A percentile compares a stretch with the other conserved stretches of the same genome.
phyloP scores from a whole-genome alignment of 37 sponge, comb jelly and placozoan species.

The Diacarnus erythraeanus region DNA sequence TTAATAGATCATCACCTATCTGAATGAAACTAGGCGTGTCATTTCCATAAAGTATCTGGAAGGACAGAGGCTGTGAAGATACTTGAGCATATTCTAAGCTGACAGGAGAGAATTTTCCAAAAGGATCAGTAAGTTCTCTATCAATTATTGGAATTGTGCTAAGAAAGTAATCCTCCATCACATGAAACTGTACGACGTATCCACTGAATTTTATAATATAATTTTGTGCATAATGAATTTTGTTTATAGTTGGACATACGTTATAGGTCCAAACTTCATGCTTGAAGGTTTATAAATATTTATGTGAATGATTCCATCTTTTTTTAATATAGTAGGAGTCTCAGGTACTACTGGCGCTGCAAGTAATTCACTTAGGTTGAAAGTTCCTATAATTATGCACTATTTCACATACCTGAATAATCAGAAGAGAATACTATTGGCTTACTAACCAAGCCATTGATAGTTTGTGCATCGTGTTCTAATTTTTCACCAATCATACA shows the following conservation, averaged over 20 bases:
- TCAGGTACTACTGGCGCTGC: constrained; percentile 21
- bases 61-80: constrained; percentile 5
- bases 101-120: constrained; percentile 6
- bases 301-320: neutral
- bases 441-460: neutral
- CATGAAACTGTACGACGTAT: constrained; percentile 35
- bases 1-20: neutral
- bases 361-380: neutral
- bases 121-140: neutral
- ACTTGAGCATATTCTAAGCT: neutral
- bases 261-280: constrained; percentile 26
- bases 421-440: constrained; percentile 20
- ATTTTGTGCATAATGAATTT: neutral
- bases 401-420: constrained; percentile 12
- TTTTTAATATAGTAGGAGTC: constrained; percentile 2
- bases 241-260: neutral
- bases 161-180: neutral
- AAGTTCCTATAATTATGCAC: neutral
- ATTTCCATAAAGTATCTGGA: neutral
- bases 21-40: neutral
- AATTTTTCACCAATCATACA: constrained; percentile 9
- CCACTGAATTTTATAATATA: constrained; percentile 14
- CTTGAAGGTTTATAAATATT: neutral
- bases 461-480: neutral
- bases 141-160: constrained; percentile 7